Evolutionary conservation across 2,113 vertebrate genomes (phyloP).

Genomic region (Alaudala cheleensis): DNA sequence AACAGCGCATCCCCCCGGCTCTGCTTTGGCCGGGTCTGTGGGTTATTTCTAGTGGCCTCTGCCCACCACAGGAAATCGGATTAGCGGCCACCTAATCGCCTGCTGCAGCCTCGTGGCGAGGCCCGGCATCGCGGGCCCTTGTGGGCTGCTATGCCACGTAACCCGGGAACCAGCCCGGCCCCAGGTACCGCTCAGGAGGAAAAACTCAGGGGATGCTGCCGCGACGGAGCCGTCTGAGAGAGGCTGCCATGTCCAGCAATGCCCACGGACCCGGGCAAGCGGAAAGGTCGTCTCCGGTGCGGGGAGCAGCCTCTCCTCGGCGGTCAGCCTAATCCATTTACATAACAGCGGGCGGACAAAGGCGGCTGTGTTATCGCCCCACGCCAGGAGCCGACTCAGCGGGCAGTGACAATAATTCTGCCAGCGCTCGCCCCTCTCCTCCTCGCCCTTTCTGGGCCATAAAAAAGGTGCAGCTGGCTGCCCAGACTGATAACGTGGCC

Average conservation of each 20-base stretch:
- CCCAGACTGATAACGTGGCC: not conserved
- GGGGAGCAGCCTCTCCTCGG: not conserved
- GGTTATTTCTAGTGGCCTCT: not conserved
- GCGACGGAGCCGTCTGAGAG: accelerated
- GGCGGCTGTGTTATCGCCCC: slow-evolving; percentile 70
- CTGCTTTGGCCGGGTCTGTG: not conserved
- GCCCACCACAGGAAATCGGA: not conserved
- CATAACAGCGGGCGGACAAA: slow-evolving; percentile 60
- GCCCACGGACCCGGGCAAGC: not conserved
- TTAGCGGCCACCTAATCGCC: not conserved
- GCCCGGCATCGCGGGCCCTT: not conserved
- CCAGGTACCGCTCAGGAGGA: accelerated
- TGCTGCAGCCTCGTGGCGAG: not conserved
- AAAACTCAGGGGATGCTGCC: not conserved
- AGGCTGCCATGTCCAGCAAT: not conserved
- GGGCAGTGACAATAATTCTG: slow-evolving; percentile 35
- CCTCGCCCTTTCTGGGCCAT: not conserved
- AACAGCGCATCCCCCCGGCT: not conserved
- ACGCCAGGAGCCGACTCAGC: not conserved
- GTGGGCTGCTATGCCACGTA: accelerated
- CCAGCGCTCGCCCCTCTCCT: not conserved
- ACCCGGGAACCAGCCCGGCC: not conserved
- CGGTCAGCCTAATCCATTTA: slow-evolving; percentile 52
- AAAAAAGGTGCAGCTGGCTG: not conserved
- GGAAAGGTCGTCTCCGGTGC: not conserved